These are phyloP conservation scores for Caenorhabditis sulstoni DNA, from an alignment of 2,888 invertebrate species.

Conservation along the genomic window DNA sequence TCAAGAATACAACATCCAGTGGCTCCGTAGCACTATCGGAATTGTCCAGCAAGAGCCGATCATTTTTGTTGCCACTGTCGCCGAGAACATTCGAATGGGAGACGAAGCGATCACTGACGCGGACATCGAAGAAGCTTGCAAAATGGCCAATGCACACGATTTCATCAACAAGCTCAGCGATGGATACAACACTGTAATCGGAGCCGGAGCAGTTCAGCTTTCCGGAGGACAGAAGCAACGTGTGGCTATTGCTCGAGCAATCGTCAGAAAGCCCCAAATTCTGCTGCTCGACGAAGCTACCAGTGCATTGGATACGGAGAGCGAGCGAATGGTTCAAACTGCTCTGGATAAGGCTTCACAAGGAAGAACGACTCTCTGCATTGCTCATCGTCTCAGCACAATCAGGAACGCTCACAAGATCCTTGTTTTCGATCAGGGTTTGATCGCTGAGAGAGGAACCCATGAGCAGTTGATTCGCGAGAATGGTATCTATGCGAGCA, in stretches of 20 bases:
- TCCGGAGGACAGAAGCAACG: slow-evolving; percentile 68
- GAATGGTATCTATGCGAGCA: slow-evolving; percentile 84
- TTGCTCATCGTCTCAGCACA: slow-evolving; percentile 82
- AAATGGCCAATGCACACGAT: slow-evolving; percentile 81
- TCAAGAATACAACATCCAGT: slow-evolving; percentile 74
- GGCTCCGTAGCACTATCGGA: slow-evolving; percentile 81
- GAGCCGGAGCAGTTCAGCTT: slow-evolving; percentile 63
- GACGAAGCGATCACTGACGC: slow-evolving; percentile 72
- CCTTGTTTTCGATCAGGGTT: slow-evolving; percentile 81
- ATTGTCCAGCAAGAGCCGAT: slow-evolving; percentile 82
- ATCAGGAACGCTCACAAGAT: slow-evolving; percentile 82
- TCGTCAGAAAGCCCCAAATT: slow-evolving; percentile 75
- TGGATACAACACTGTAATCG: slow-evolving; percentile 61
- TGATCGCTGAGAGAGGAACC: slow-evolving; percentile 78
- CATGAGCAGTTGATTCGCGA: slow-evolving; percentile 33
- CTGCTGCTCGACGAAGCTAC: slow-evolving; percentile 81
- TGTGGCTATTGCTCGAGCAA: slow-evolving; percentile 67
- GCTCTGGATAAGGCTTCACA: slow-evolving; percentile 83
- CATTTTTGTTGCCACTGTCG: slow-evolving; percentile 81
- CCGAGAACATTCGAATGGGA: slow-evolving; percentile 82
- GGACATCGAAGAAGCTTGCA: slow-evolving; percentile 70
- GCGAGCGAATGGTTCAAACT: slow-evolving; percentile 90
- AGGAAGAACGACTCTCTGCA: slow-evolving; percentile 81
- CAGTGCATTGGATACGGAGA: slow-evolving; percentile 82
- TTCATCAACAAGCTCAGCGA: slow-evolving; percentile 81